These are phyloP conservation scores for Dioctria rufipes DNA, from an alignment of 2,888 invertebrate species.

Conservation along the genomic window DNA sequence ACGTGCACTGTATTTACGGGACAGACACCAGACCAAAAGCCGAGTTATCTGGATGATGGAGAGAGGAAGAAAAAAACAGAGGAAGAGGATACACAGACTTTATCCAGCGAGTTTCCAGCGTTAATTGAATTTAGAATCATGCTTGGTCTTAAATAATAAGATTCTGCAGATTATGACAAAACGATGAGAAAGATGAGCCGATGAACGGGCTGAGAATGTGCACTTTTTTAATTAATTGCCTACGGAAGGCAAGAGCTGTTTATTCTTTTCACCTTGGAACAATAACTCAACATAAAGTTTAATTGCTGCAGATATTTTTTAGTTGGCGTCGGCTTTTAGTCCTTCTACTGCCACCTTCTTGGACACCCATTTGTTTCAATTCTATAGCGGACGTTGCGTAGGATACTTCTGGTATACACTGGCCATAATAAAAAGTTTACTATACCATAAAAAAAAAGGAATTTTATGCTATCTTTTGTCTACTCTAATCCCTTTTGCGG, in stretches of 20 bases:
- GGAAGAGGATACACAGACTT: background rate
- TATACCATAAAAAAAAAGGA: conserved; percentile 13
- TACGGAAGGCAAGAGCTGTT: background rate
- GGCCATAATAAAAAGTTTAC: conserved; percentile 9
- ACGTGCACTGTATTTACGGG: conserved; percentile 40
- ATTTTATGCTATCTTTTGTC: conserved; percentile 18
- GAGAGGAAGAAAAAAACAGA: background rate
- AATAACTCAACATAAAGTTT: conserved; percentile 26
- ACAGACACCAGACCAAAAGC: conserved; percentile 36
- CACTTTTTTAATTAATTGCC: conserved; percentile 28
- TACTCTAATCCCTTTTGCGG: conserved; percentile 20
- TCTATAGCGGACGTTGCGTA: background rate
- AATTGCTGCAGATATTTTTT: conserved; percentile 30
- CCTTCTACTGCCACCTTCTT: background rate
- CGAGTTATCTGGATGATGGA: background rate
- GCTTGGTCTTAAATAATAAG: conserved; percentile 26
- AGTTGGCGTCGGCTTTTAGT: background rate
- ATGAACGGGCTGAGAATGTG: background rate
- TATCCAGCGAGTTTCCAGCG: conserved; percentile 4
- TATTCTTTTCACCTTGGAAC: conserved; percentile 15
- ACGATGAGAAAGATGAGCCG: background rate
- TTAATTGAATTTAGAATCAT: conserved; percentile 43
- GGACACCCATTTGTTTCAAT: background rate
- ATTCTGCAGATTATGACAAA: conserved; percentile 37
- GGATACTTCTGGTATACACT: background rate